Evolutionary conservation across 2,797 vertebrate genomes (phyloP).

Genomic region (Rhynchonycteris naso): DNA sequence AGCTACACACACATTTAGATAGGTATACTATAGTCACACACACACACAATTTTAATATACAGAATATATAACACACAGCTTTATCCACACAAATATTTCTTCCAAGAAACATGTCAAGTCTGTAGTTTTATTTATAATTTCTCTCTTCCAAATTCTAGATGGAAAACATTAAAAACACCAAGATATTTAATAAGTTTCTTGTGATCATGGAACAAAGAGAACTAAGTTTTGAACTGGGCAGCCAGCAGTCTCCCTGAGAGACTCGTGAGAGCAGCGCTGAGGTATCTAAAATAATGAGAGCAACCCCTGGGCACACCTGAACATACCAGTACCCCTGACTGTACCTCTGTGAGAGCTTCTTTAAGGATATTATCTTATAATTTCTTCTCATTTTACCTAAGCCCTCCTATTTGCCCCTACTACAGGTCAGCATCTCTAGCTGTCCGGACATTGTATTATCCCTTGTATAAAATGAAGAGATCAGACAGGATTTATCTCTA

Average conservation of each 20-base stretch:
- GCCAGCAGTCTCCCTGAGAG: neutral
- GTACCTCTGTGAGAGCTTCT: constrained; percentile 7
- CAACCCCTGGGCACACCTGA: neutral
- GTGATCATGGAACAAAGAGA: neutral
- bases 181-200: neutral
- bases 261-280: neutral
- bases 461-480: neutral
- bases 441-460: neutral
- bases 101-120: neutral
- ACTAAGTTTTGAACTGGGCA: neutral
- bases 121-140: constrained; percentile 6
- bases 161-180: constrained; percentile 23
- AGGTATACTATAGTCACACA: neutral
- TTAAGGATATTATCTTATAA: neutral
- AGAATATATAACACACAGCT: neutral
- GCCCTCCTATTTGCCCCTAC: neutral
- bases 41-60: neutral
- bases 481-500: neutral
- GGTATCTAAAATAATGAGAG: neutral
- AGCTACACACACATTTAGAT: neutral
- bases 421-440: neutral
- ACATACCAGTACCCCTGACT: neutral
- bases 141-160: constrained; percentile 44
- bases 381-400: neutral
- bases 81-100: neutral